Conservation (phyloP, 2,888 invertebrate species). For the Torymus tubicola region DNA sequence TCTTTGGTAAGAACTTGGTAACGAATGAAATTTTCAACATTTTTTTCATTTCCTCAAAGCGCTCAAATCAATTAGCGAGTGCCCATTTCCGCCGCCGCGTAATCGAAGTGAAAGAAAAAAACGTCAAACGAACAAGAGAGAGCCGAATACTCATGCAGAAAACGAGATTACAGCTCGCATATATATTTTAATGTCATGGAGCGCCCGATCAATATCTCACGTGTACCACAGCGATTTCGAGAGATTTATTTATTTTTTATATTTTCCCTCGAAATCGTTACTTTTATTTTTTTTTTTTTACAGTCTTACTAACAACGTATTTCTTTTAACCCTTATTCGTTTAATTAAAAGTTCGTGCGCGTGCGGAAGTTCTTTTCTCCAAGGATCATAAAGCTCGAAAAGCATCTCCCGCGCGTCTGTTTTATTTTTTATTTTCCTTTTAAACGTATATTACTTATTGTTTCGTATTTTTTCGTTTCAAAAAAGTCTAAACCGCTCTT, state of each 20-base stretch:
- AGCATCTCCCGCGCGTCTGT: too few relatives aligned
- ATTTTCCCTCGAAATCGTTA: slow-evolving; percentile 19
- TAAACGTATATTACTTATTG: not conserved
- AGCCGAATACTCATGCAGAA: slow-evolving; percentile 55
- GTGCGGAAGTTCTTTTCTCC: not conserved
- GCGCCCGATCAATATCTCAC: slow-evolving; percentile 41
- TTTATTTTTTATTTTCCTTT: not conserved
- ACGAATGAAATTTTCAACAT: not conserved
- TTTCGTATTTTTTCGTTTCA: slow-evolving; percentile 20
- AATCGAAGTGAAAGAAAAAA: slow-evolving; percentile 30
- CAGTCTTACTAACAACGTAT: slow-evolving; percentile 67
- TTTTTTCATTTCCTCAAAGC: slow-evolving; percentile 2
- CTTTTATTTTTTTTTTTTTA: slow-evolving; percentile 63
- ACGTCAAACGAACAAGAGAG: slow-evolving; percentile 23
- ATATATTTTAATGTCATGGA: slow-evolving; percentile 48
- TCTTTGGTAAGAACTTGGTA: slow-evolving; percentile 9
- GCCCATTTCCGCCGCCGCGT: slow-evolving; percentile 32
- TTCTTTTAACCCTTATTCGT: too few relatives aligned
- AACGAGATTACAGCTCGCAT: slow-evolving; percentile 47
- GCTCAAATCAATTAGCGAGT: slow-evolving; percentile 49
- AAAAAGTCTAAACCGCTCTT: slow-evolving; percentile 64
- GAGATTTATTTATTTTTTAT: too few relatives aligned
- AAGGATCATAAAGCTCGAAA: not conserved
- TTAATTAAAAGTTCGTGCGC: slow-evolving; percentile 55
- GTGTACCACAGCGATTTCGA: slow-evolving; percentile 35